Base-by-base conservation (phyloP, 2,797 vertebrate species). In the Danio jaintianensis region DNA sequence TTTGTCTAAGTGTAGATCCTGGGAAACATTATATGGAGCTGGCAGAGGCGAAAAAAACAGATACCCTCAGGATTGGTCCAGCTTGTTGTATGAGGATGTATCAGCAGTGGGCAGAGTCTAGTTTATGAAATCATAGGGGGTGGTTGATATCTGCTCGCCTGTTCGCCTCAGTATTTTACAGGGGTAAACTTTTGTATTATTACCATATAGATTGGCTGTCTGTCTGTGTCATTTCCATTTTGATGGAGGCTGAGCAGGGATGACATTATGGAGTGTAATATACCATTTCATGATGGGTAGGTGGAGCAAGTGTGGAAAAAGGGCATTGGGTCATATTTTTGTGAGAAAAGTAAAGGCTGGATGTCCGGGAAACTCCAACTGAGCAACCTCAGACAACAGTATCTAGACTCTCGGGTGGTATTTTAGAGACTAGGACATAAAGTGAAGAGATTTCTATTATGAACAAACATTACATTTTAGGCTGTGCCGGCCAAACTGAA, bases 141-240 rank as follows among this genome's bases (percentile, higher is more conserved):
- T 43, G 22, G 59, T 20, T 29, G 59, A 62, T 77, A 56, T 75
- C 76, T 70, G 59, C 68, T 58, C 42, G 29, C 82, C 79, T 80
- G 85, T 78, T 86, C 83, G 66, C 74, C 78, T 11, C 62, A 85
- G 79, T 72, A 80, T 74, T 81, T 59, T 81, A 69, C 68, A 58
- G 67, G 38, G 56, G 75, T 87, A 85, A 83, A 91, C 86, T 86
- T 85, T 84, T 90, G 84, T 84, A 86, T 79, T 77, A 93, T 94
- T 93, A 92, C 88, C 93, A 94, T 94, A 93, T 93, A 94, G 90
- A 94, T 92, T 90, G 90, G 62, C 69, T 83, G 66, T 79, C 68
- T 83, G 81, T 87, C 86, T 90, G 88, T 90, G 85, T 92, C 90
- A 91, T 92, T 93, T 94, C 89, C 88, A 92, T 93, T 93, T 87